Conservation (phyloP, 2,113 vertebrate genomes). For the Etheostoma cragini region DNA sequence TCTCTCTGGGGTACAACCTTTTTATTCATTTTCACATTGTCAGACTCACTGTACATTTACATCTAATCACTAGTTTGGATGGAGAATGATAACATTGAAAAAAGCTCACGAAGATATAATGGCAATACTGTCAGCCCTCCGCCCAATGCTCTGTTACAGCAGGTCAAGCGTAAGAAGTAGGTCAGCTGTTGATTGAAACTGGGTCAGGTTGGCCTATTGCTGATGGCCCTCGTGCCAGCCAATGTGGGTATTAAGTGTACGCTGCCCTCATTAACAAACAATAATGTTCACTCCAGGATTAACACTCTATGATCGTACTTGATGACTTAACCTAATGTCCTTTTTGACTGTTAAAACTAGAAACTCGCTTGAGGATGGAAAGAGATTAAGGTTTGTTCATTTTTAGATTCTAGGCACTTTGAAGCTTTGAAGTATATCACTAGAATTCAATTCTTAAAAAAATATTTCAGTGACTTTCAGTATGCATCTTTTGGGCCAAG, state of each 20-base stretch:
- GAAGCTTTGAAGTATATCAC: not conserved
- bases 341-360: slow-evolving; percentile 22
- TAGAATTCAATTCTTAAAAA: slow-evolving; percentile 4
- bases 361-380: slow-evolving; percentile 8
- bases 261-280: slow-evolving; percentile 64
- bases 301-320: slow-evolving; percentile 31
- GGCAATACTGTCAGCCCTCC: slow-evolving; percentile 11
- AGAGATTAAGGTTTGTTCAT: slow-evolving; percentile 39
- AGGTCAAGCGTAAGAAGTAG: slow-evolving; percentile 76
- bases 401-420: slow-evolving; percentile 1
- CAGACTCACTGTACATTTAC: slow-evolving; percentile 29
- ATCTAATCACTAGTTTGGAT: slow-evolving; percentile 24
- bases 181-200: slow-evolving; percentile 71
- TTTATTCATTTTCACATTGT: slow-evolving; percentile 35
- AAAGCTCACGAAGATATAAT: not conserved
- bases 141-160: slow-evolving; percentile 27
- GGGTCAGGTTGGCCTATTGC: slow-evolving; percentile 53
- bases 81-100: slow-evolving; percentile 11
- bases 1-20: not conserved
- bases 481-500: not conserved
- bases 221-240: slow-evolving; percentile 41
- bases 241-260: slow-evolving; percentile 41
- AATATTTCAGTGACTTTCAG: not conserved
- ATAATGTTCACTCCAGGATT: slow-evolving; percentile 57
- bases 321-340: slow-evolving; percentile 26